Conservation (phyloP, 1,140 invertebrate genomes). For the Galleria mellonella region DNA sequence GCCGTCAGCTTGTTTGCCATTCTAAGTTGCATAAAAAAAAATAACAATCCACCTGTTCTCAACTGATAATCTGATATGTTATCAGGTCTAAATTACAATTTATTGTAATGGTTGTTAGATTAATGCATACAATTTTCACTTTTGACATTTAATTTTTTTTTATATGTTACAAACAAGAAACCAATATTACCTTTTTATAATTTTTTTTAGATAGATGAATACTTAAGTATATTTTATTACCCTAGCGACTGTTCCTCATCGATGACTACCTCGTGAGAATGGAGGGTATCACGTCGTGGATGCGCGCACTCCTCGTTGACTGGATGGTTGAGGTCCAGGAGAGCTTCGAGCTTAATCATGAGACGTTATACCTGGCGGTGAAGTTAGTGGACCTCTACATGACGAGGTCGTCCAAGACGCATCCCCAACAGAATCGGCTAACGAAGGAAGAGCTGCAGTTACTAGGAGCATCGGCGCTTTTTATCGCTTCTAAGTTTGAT, state of each 20-base stretch:
- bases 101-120: no score
- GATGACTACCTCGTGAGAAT: conserved; percentile 88
- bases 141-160: no score
- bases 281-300: conserved; percentile 84
- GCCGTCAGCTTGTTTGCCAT: no score
- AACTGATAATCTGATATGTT: no score
- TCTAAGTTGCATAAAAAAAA: no score
- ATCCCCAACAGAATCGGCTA: conserved; percentile 74
- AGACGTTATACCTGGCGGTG: conserved; percentile 96
- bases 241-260: conserved; percentile 80
- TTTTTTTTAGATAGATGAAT: no score
- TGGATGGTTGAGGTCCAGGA: conserved; percentile 99
- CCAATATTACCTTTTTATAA: no score
- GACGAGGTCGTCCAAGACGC: conserved; percentile 56
- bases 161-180: no score
- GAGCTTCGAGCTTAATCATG: conserved; percentile 98
- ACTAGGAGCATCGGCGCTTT: conserved; percentile 91
- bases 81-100: no score
- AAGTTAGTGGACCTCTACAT: conserved; percentile 96
- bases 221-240: no score
- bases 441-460: conserved; percentile 89
- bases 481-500: conserved; percentile 97
- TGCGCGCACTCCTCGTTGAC: conserved; percentile 94
- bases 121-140: no score
- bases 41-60: no score